These are phyloP conservation scores for Amphipyra berbera DNA, from an alignment of 2,888 invertebrate species.

Conservation along the genomic window DNA sequence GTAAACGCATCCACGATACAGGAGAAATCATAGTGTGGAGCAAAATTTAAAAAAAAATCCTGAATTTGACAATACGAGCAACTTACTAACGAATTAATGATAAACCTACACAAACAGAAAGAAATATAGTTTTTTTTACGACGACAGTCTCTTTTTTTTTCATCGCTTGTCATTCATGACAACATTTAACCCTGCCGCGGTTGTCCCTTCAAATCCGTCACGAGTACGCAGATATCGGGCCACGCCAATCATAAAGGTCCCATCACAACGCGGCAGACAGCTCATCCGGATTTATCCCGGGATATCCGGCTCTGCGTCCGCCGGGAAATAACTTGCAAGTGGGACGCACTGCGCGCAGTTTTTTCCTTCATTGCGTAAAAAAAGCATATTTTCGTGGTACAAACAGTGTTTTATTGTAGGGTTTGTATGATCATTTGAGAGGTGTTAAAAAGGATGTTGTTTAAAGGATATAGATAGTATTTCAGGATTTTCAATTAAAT, in stretches of 20 bases:
- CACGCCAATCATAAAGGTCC: slow-evolving; percentile 43
- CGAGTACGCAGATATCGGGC: slow-evolving; percentile 12
- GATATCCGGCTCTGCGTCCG: slow-evolving; percentile 44
- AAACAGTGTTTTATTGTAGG: slow-evolving; percentile 25
- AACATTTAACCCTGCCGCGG: slow-evolving; percentile 11
- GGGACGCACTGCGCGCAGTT: slow-evolving; percentile 19
- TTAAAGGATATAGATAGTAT: neutral
- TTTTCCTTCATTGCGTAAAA: slow-evolving; percentile 24
- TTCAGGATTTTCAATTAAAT: too few species aligned
- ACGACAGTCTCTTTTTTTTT: neutral
- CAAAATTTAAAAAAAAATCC: too few species aligned
- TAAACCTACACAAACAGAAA: too few species aligned
- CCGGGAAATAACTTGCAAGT: slow-evolving; percentile 52
- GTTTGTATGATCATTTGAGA: slow-evolving; percentile 15
- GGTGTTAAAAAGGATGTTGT: slow-evolving; percentile 16
- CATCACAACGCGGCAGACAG: slow-evolving; percentile 27
- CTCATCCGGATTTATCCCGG: slow-evolving; percentile 39
- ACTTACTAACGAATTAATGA: too few species aligned
- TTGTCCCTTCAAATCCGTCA: slow-evolving; percentile 29
- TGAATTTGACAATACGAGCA: too few species aligned
- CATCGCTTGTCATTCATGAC: neutral
- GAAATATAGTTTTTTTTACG: too few species aligned
- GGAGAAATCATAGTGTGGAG: too few species aligned
- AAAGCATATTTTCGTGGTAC: slow-evolving; percentile 29
- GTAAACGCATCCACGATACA: too few species aligned